phyloP scores from a whole-genome alignment of 1,140 invertebrate species.

The Cotesia typhae region DNA sequence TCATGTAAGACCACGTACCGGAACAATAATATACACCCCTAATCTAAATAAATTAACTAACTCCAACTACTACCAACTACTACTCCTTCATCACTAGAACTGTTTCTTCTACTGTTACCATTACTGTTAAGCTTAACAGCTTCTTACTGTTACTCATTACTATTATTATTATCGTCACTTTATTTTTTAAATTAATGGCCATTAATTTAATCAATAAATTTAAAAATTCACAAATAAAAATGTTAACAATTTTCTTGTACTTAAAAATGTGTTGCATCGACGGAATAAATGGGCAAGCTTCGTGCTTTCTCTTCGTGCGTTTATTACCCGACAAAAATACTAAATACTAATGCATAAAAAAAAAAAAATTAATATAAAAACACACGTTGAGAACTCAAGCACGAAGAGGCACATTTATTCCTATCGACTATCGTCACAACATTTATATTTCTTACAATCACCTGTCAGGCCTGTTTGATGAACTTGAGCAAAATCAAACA shows the following conservation, averaged over 20 bases:
- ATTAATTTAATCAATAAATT: slow-evolving; percentile 11
- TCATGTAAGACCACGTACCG: slow-evolving; percentile 61
- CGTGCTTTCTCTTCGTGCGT: slow-evolving; percentile 25
- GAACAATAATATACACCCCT: slow-evolving; percentile 41
- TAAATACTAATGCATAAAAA: not conserved
- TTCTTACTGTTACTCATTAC: not conserved
- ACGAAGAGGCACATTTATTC: slow-evolving; percentile 29
- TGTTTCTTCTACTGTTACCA: slow-evolving; percentile 16
- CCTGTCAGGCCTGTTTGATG: not conserved
- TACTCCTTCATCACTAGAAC: slow-evolving; percentile 1
- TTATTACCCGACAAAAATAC: not conserved
- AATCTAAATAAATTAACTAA: slow-evolving; percentile 19
- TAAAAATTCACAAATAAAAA: not conserved
- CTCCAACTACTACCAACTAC: slow-evolving; percentile 1
- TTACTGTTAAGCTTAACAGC: not conserved
- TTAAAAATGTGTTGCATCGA: not conserved
- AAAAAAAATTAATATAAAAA: not conserved
- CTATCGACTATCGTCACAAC: not conserved
- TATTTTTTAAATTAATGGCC: slow-evolving; percentile 6
- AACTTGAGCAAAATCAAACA: not conserved
- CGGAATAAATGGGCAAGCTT: slow-evolving; percentile 20
- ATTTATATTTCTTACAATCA: not conserved
- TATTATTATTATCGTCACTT: not conserved
- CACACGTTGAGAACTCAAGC: slow-evolving; percentile 12
- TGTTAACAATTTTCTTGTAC: slow-evolving; percentile 5